A percentile compares a stretch with the other conserved stretches of the same genome.
These are phyloP conservation scores for Marmota monax DNA, from an alignment of 2,113 vertebrate species.

Conservation along the genomic window DNA sequence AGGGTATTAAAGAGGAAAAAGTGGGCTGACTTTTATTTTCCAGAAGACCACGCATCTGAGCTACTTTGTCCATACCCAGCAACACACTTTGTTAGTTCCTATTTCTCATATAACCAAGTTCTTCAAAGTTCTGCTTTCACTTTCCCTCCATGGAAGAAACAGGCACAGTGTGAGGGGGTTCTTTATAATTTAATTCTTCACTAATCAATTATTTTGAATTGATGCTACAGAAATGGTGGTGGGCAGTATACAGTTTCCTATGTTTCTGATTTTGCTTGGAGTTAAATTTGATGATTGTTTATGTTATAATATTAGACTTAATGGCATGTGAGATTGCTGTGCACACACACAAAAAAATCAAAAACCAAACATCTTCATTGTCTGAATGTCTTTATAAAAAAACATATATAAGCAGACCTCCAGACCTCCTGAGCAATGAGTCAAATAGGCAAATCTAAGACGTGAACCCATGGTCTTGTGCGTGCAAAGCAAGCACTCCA, in stretches of 20 bases:
- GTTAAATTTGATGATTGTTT: neutral
- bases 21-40: neutral
- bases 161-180: no score
- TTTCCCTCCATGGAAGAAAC: neutral
- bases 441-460: neutral
- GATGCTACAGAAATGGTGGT: neutral
- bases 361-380: neutral
- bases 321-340: neutral
- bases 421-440: neutral
- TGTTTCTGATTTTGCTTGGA: conserved; percentile 37
- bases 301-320: neutral
- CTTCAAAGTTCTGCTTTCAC: neutral
- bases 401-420: neutral
- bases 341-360: neutral
- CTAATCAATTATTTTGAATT: neutral
- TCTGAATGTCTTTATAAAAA: conserved; percentile 20
- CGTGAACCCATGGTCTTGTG: no score
- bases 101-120: neutral
- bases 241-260: neutral
- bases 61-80: neutral
- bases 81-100: neutral
- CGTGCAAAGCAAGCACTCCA: no score
- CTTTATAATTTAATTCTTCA: neutral
- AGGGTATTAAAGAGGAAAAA: neutral
- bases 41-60: fast-evolving